A percentile compares a stretch with the other conserved stretches of the same genome.
Evolutionary conservation across 1,140 invertebrate species (phyloP).

Genomic region (Araneus ventricosus): DNA sequence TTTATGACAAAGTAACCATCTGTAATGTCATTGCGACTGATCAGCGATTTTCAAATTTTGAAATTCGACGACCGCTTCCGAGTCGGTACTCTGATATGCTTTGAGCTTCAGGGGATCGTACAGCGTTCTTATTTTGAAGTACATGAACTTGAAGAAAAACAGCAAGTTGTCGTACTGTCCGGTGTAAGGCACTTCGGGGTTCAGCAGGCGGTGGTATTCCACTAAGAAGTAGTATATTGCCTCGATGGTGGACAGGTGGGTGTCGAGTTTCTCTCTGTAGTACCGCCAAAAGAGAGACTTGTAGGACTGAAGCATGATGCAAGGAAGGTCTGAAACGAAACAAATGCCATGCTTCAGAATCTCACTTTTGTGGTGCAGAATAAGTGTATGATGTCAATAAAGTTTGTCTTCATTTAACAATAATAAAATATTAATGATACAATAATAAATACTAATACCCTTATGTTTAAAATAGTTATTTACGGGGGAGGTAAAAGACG

Average conservation of each 20-base stretch:
- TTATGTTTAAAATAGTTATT: no score
- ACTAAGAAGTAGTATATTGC: constrained; percentile 94
- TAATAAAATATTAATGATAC: no score
- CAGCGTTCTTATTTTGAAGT: constrained; percentile 91
- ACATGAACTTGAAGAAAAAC: constrained; percentile 97
- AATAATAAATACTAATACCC: no score
- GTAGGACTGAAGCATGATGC: constrained; percentile 88
- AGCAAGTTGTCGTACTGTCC: constrained; percentile 92
- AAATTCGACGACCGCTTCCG: not conserved
- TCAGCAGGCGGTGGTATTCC: constrained; percentile 87
- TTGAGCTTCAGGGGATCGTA: constrained; percentile 83
- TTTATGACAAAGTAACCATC: no score
- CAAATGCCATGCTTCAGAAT: not conserved
- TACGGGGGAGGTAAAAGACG: no score
- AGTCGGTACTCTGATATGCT: constrained; percentile 1
- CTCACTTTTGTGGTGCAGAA: no score
- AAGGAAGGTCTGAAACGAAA: constrained; percentile 83
- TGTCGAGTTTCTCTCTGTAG: constrained; percentile 93
- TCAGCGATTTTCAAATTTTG: no score
- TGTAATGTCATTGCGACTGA: no score
- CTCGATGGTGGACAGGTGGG: constrained; percentile 96
- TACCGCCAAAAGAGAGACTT: constrained; percentile 97
- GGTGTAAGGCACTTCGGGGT: constrained; percentile 81
- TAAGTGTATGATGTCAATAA: no score
- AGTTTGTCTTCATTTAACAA: no score